A percentile compares a stretch with the other conserved stretches of the same genome.
These are phyloP conservation scores for Campylorhamphus procurvoides DNA, from an alignment of 2,113 vertebrate species.

Conservation along the genomic window DNA sequence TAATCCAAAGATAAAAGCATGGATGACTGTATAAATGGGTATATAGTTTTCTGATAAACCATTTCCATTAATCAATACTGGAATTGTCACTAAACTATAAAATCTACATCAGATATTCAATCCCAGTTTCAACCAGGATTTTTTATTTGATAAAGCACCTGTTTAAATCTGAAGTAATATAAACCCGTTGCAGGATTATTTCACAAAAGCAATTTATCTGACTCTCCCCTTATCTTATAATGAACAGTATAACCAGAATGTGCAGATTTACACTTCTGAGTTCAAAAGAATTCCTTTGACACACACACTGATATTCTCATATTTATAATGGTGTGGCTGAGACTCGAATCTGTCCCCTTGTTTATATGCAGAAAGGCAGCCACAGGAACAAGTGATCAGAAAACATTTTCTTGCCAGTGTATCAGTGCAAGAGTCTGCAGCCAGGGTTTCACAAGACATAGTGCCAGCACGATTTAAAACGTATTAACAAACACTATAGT, in stretches of 20 bases:
- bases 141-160: background rate
- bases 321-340: background rate
- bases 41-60: background rate
- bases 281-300: background rate
- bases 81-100: background rate
- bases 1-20: background rate
- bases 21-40: background rate
- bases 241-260: background rate
- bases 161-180: background rate
- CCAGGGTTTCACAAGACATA: background rate
- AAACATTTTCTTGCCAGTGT: constrained; percentile 29
- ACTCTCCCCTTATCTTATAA: background rate
- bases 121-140: background rate
- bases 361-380: constrained; percentile 13
- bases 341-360: background rate
- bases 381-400: constrained; percentile 44
- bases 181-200: background rate
- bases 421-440: background rate
- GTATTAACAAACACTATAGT: constrained; percentile 51
- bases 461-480: constrained; percentile 13
- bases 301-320: background rate
- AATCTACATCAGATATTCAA: background rate
- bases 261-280: background rate
- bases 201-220: background rate
- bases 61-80: background rate